Evolutionary conservation across 2,113 vertebrate genomes (phyloP), one percentile per base, ranked within the genome.

Genomic region (Larimichthys polyactis): DNA sequence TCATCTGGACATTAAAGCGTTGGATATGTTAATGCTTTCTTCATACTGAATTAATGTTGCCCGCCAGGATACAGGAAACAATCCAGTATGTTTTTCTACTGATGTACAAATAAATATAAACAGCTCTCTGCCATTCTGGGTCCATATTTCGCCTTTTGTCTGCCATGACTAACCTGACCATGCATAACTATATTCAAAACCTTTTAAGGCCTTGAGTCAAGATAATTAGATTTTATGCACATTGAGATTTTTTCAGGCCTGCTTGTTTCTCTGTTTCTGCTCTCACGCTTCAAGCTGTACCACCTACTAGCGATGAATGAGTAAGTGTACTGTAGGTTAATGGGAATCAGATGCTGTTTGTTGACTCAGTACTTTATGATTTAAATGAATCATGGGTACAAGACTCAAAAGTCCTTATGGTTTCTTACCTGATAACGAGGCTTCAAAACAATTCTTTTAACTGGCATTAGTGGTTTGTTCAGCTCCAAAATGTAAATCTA

Each of bases 281-380:
- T 46, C 19, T 64, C 32, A 20, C n/a, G 43, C n/a, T n/a, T 71
- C 32, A 52, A 3, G 19, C 22, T 43, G n/a, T 3, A 9, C 57
- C 29, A n/a, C 67, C 48, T 12, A 4, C 40, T 43, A 48, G 10
- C 3, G 40, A 6, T 79, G 60, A 36, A 46, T 48, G 49, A 22
- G 17, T n/a, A 4, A 16, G 15, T 32, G 44, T 32, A 5, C 9
- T 27, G 48, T 4, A n/a, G 29, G 59, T 65, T 58, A 58, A 71
- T 58, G 43, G 22, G 60, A 52, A 27, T 71, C 73, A 76, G 24
- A 27, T 24, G 78, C 75, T 60, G 54, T 17, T 67, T 27, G 11
- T 51, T 5, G 5, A 40, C 19, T 43, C 48, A 36, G 54, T 36
- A 11, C n/a, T 68, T 16, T 4, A 48, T 10, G 5, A 40, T 65